Evolutionary conservation across 2,888 invertebrate genomes (phyloP), one percentile per base, ranked within the genome.

Genomic region (Conops quadrifasciatus): DNA sequence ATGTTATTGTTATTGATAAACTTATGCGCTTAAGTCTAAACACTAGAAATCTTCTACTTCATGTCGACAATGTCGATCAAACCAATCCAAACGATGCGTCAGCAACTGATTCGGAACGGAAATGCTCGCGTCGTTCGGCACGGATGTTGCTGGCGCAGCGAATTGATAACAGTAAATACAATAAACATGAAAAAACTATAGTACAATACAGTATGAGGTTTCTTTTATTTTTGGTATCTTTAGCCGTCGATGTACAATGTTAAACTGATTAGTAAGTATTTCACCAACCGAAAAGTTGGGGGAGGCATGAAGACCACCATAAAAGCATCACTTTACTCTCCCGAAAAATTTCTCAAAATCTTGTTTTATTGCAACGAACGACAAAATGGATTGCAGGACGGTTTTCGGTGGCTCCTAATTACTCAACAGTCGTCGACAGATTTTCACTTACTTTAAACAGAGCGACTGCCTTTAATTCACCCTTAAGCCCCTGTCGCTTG

Each of bases 191-290:
- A 83, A 83, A 82, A 81, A 83, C 80, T 84, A 82, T 84, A 84
- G 84, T 84, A 84, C 84, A 84, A 84, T 84, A 84, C 84, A 84
- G 83, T 83, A 81, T 83, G 84, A 80, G 78, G 79, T 84, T 83
- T 78, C 75, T 74, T 75, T 71, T 68, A 68, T 68, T 68, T 68
- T 51, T 36, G 36, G 60, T 21, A 68, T 49, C 60, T 62, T 51
- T 62, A 68, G 68, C 68, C 1, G 0, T 58, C 24, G 24, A 58
- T 24, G 21, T 9, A 58, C 24, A 7, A 13, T 9, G 1, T 16
- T 7, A 59, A 26, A 13, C 15, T 59, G 56, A 4, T 56, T 49
- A 49, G 16, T n/a, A 49, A 49, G n/a, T n/a, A 49, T n/a, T 9
- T 5, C n/a, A n/a, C n/a, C 49, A 49, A n/a, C 15, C n/a, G n/a